A percentile compares a stretch with the other conserved stretches of the same genome.
phyloP scores from a whole-genome alignment of 2,888 invertebrate genomes.

The Xanthia togata region DNA sequence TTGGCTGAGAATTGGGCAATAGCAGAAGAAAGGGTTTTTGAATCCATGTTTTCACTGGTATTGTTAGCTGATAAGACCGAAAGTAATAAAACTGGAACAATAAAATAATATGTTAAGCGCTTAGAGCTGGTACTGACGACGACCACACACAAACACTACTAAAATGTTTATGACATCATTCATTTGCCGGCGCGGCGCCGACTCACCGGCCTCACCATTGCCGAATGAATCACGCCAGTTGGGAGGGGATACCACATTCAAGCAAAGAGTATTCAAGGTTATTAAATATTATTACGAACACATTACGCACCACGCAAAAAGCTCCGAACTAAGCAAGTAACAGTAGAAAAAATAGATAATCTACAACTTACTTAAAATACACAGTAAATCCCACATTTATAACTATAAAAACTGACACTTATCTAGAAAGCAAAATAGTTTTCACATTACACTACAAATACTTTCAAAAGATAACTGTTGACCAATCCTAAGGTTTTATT shows the following conservation, averaged over 20 bases:
- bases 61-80: constrained; percentile 67
- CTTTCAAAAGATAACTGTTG: constrained; percentile 39
- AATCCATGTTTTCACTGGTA: constrained; percentile 77
- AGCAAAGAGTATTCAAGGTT: constrained; percentile 36
- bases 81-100: constrained; percentile 76
- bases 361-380: constrained; percentile 31
- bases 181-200: constrained; percentile 44
- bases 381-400: constrained; percentile 51
- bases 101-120: constrained; percentile 22
- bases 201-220: constrained; percentile 12
- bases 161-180: constrained; percentile 56
- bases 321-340: not conserved
- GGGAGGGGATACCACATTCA: constrained; percentile 34
- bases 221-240: constrained; percentile 44
- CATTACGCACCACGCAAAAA: not conserved
- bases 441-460: constrained; percentile 32
- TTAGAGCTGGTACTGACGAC: constrained; percentile 13
- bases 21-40: constrained; percentile 79
- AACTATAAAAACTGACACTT: constrained; percentile 27
- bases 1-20: constrained; percentile 85
- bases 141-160: constrained; percentile 32
- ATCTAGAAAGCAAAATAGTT: constrained; percentile 34
- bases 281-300: constrained; percentile 10
- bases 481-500: constrained; percentile 29
- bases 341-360: not conserved